Conservation (phyloP, 2,113 vertebrate genomes). For the Plestiodon gilberti region DNA sequence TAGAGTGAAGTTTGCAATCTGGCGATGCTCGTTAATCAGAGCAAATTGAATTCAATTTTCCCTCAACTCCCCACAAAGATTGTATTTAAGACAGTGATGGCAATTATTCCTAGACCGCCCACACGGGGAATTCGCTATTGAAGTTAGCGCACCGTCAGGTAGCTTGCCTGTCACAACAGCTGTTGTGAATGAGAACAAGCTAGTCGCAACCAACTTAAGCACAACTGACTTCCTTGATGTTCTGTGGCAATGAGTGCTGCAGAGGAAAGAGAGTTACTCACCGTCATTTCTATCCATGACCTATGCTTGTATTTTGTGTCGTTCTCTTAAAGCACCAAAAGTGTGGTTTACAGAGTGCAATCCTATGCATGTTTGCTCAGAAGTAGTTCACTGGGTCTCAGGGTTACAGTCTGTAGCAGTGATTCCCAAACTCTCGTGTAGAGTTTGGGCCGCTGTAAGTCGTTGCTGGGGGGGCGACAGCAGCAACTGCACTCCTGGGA, state of each 20-base stretch:
- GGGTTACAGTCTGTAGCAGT: too few species aligned
- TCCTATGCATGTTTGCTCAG: not conserved
- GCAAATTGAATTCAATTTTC: constrained; percentile 24
- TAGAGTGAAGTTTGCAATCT: constrained; percentile 28
- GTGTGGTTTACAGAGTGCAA: not conserved
- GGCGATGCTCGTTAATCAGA: constrained; percentile 8
- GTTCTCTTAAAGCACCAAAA: not conserved
- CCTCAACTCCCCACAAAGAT: constrained; percentile 29
- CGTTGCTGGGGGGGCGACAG: too few species aligned
- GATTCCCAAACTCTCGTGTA: too few species aligned
- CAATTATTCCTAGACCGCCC: not conserved
- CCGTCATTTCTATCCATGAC: not conserved
- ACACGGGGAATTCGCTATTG: constrained; percentile 10
- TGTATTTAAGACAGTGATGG: not conserved
- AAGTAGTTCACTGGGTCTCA: too few species aligned
- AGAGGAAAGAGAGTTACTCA: too few species aligned
- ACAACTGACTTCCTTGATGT: not conserved
- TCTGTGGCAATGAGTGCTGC: not conserved
- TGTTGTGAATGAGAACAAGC: constrained; percentile 17
- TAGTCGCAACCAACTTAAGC: not conserved
- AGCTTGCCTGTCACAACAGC: constrained; percentile 9
- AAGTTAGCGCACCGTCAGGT: constrained; percentile 24
- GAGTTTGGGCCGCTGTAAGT: too few species aligned
- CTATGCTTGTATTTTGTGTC: not conserved
- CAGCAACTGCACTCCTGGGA: too few species aligned